Percentiles rank a stretch among this genome's conserved stretches.
phyloP scores from a whole-genome alignment of 2,797 vertebrate genomes.

The Tympanoctomys barrerae region DNA sequence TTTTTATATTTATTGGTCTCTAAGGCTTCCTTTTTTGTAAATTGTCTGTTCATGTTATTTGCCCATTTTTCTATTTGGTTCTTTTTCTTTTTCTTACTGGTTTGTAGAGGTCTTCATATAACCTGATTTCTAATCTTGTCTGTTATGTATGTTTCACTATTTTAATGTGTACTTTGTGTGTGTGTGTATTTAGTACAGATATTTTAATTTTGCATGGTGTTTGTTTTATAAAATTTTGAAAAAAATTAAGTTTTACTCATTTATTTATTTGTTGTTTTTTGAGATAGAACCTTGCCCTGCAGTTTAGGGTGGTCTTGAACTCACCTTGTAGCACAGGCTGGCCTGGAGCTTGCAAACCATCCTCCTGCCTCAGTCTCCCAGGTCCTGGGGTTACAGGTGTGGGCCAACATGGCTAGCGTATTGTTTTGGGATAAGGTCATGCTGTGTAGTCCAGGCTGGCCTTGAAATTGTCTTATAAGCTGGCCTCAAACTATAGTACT shows the following conservation, averaged over 20 bases:
- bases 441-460: not conserved
- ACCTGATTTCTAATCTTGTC: not conserved
- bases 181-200: not conserved
- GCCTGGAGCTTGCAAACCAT: not conserved
- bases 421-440: not conserved
- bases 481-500: not conserved
- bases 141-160: not conserved
- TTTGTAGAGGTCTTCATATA: not conserved
- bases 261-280: not conserved
- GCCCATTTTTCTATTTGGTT: not conserved
- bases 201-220: not conserved
- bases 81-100: not conserved
- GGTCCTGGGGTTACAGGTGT: not conserved
- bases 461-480: not conserved
- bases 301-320: not conserved
- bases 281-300: not conserved
- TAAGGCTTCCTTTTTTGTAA: not conserved
- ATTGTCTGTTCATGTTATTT: slow-evolving; percentile 10
- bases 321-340: not conserved
- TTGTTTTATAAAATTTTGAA: not conserved
- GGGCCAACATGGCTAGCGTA: not conserved
- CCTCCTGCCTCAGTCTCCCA: not conserved
- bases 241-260: not conserved
- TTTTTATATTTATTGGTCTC: not conserved
- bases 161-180: not conserved